A percentile compares a stretch with the other conserved stretches of the same genome.
phyloP scores from a whole-genome alignment of 2,113 vertebrate species.

The Hystrix cristata region DNA sequence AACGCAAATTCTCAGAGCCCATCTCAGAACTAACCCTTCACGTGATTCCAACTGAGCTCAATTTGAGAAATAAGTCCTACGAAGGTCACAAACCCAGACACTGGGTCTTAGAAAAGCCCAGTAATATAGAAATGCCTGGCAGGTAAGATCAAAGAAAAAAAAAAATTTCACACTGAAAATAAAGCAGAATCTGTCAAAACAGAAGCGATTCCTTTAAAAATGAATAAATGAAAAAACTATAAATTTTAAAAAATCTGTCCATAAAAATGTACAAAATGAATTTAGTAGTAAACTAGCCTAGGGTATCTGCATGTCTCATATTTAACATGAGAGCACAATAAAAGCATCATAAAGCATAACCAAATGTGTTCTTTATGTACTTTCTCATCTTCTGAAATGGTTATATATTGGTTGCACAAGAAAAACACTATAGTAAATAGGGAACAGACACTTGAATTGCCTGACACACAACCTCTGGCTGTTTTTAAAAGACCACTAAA shows the following conservation, averaged over 20 bases:
- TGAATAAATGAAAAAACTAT: background rate
- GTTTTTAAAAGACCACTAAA: slow-evolving; percentile 54
- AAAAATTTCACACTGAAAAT: background rate
- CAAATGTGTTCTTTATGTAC: background rate
- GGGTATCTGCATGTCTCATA: background rate
- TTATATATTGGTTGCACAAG: background rate
- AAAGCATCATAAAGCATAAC: background rate
- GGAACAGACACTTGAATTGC: background rate
- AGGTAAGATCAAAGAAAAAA: background rate
- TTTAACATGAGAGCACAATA: background rate
- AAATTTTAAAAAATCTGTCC: background rate
- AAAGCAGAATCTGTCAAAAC: background rate
- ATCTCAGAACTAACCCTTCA: background rate
- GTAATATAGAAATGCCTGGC: background rate
- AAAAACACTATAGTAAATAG: background rate
- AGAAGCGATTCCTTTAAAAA: background rate
- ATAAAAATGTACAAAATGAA: background rate
- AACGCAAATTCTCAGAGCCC: background rate
- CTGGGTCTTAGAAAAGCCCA: background rate
- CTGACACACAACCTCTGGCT: background rate
- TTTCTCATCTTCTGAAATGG: background rate
- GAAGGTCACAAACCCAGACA: background rate
- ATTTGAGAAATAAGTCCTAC: background rate
- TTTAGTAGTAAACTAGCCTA: background rate
- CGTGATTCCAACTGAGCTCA: rapidly evolving